Percentiles rank a stretch among this genome's conserved stretches.
Evolutionary conservation across 2,888 invertebrate species (phyloP).

Genomic region (Patella caerulea): DNA sequence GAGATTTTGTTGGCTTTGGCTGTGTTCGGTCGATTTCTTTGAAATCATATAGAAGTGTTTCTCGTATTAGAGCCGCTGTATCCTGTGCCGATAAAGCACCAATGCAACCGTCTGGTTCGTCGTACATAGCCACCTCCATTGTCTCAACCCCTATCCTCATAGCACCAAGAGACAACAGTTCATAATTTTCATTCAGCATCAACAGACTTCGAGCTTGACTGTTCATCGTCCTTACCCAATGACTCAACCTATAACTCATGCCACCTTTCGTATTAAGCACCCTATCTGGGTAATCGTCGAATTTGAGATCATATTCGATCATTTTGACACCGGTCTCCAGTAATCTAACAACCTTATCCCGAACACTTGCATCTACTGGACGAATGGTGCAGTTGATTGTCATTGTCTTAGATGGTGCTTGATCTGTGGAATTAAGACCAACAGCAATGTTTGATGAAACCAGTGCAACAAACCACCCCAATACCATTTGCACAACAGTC

Average conservation of each 20-base stretch:
- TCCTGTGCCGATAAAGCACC: constrained; percentile 26
- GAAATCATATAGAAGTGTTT: constrained; percentile 53
- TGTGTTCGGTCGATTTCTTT: constrained; percentile 22
- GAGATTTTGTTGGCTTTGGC: too few species aligned
- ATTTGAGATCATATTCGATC: background rate
- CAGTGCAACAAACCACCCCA: too few species aligned
- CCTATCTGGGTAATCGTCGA: background rate
- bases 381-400: background rate
- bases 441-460: too few species aligned
- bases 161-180: constrained; percentile 52
- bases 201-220: constrained; percentile 58
- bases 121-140: constrained; percentile 46
- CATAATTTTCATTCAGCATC: constrained; percentile 59
- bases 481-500: too few species aligned
- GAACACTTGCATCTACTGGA: background rate
- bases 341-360: background rate
- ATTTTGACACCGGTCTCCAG: background rate
- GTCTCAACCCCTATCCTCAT: constrained; percentile 52
- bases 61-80: constrained; percentile 33
- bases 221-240: constrained; percentile 53
- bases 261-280: background rate
- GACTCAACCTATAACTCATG: background rate
- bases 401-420: background rate
- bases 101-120: constrained; percentile 52
- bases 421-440: too few species aligned